phyloP scores from a whole-genome alignment of 2,888 invertebrate genomes.

The Lepeophtheirus nordmannii region DNA sequence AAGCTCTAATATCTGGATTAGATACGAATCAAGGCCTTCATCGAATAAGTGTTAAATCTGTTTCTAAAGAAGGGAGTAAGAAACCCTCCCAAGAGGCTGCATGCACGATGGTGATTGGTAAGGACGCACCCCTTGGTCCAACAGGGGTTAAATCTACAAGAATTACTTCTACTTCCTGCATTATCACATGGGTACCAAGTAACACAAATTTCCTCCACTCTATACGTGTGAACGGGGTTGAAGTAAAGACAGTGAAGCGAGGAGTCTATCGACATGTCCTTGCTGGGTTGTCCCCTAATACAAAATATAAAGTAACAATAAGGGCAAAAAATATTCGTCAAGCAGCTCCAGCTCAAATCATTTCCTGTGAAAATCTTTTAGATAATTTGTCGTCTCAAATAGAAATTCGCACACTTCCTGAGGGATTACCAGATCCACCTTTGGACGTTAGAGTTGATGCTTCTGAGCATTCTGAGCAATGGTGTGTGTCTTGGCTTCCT shows the following conservation, averaged over 20 bases:
- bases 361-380: constrained; percentile 7
- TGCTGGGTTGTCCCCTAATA: constrained; percentile 75
- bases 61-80: constrained; percentile 52
- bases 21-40: constrained; percentile 90
- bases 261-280: constrained; percentile 80
- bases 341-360: background rate
- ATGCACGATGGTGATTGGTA: constrained; percentile 94
- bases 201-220: constrained; percentile 97
- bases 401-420: constrained; percentile 28
- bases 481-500: constrained; percentile 96
- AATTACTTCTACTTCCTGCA: constrained; percentile 80
- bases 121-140: constrained; percentile 88
- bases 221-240: constrained; percentile 92
- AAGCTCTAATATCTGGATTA: constrained; percentile 91
- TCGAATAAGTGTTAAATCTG: constrained; percentile 88
- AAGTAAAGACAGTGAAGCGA: constrained; percentile 83
- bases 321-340: constrained; percentile 77
- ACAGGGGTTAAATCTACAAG: constrained; percentile 81
- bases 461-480: constrained; percentile 56
- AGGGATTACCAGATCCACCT: constrained; percentile 45
- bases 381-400: constrained; percentile 13
- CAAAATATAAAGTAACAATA: constrained; percentile 87
- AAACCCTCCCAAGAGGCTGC: constrained; percentile 90
- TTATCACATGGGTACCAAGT: constrained; percentile 92
- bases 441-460: constrained; percentile 78